phyloP scores from a whole-genome alignment of 2,113 vertebrate genomes.

The Aix galericulata region DNA sequence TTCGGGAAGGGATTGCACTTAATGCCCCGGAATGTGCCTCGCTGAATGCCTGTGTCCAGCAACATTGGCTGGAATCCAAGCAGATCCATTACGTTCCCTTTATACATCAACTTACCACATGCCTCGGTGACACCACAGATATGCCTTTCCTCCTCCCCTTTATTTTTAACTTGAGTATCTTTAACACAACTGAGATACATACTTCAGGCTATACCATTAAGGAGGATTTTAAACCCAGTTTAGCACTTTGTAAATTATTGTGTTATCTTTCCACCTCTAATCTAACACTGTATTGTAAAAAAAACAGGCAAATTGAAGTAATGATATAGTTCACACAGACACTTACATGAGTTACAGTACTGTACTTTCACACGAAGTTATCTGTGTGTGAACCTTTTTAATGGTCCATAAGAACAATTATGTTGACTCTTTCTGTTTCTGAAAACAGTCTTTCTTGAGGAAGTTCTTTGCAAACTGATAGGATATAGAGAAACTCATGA shows the following conservation, averaged over 20 bases:
- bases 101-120: conserved; percentile 60
- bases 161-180: conserved; percentile 66
- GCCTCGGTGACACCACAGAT: conserved; percentile 51
- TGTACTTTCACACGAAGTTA: neutral
- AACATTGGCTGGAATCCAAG: conserved; percentile 49
- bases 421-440: neutral
- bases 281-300: neutral
- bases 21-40: conserved; percentile 32
- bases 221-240: conserved; percentile 22
- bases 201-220: conserved; percentile 5
- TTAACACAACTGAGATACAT: conserved; percentile 8
- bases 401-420: neutral
- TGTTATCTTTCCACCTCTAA: neutral
- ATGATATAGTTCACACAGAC: neutral
- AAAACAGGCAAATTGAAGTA: neutral
- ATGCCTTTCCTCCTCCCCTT: conserved; percentile 24
- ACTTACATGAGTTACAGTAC: neutral
- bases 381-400: neutral
- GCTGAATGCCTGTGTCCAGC: neutral
- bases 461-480: neutral
- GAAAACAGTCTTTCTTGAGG: neutral
- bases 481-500: neutral
- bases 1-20: conserved; percentile 13
- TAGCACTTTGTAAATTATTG: neutral
- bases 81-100: conserved; percentile 63